Evolutionary conservation across 2,888 invertebrate genomes (phyloP).

Genomic region (Mythimna pallens): DNA sequence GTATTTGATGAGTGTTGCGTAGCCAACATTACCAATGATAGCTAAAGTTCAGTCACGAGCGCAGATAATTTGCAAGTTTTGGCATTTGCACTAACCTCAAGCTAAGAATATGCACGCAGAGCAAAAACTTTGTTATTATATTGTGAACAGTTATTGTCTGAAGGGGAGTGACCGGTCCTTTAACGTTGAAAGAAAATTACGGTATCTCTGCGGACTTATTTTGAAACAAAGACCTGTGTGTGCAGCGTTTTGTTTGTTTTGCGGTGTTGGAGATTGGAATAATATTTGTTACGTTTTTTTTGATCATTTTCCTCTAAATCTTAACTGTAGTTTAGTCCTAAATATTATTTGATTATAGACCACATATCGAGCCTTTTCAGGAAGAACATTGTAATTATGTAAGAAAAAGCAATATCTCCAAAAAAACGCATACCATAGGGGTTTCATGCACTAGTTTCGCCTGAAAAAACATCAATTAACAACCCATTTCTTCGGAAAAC

Average conservation of each 20-base stretch:
- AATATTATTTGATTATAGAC: background rate
- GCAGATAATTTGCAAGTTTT: conserved; percentile 86
- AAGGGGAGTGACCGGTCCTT: conserved; percentile 66
- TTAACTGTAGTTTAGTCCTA: too few species aligned
- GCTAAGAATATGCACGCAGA: conserved; percentile 64
- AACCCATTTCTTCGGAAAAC: too few species aligned
- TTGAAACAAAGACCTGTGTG: conserved; percentile 47
- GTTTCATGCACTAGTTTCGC: too few species aligned
- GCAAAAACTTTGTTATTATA: conserved; percentile 66
- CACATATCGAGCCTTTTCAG: background rate
- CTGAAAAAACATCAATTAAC: too few species aligned
- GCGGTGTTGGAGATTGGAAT: background rate
- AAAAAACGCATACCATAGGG: too few species aligned
- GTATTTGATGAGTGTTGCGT: conserved; percentile 81
- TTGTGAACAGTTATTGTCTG: conserved; percentile 56
- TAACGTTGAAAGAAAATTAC: conserved; percentile 57
- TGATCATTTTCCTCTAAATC: too few species aligned
- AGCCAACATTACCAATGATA: conserved; percentile 80
- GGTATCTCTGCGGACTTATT: conserved; percentile 35
- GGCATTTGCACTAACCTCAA: conserved; percentile 78
- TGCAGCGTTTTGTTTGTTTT: background rate
- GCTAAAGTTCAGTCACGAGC: conserved; percentile 87
- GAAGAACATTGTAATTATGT: too few species aligned
- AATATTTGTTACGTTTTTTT: background rate
- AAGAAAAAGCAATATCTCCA: too few species aligned